Evolutionary conservation across 1,140 invertebrate genomes (phyloP), one percentile per base, ranked within the genome.

Genomic region (Luehdorfia chinensis): DNA sequence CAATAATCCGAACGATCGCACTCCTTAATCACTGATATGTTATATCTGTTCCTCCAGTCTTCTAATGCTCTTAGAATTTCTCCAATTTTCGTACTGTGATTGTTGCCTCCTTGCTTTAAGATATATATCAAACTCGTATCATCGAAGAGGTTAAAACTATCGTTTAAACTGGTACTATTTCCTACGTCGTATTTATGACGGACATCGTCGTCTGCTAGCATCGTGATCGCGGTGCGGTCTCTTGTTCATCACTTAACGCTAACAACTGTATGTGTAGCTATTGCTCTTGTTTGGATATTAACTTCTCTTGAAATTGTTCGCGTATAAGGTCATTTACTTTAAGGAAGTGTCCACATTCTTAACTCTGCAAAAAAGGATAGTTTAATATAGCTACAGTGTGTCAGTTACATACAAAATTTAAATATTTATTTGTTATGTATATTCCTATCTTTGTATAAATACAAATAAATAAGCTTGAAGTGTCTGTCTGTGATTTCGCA

Each of bases 1-100:
- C 81, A 85, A 54, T 85, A 83, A 36, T 78, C 74, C 1, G 71
- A 67, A 4, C 59, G 62, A 19, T 77, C 68, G 45, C 76, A 83
- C 59, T 79, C 74, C 25, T 76, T 79, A 2, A 70, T 55, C 3
- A 75, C 59, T 3, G 78, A 74, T 27, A 81, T 77, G 46, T 83
- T 81, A 43, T 72, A 77, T 57, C 60, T 73, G 28, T 55, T 80
- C 13, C 75, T 55, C 57, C 63, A 67, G 44, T 68, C 68, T 36
- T 79, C 75, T 9, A 85, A 44, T 5, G 56, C 66, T 48, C 57
- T 64, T 7, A 85, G 43, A 2, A 69, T 62, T 30, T 81, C 74
- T 14, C 61, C 70, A 7, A 85, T 65, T 47, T 65, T 78, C 2
- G 56, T 50, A 9, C 59, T 79, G 23, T 73, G 59, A 39, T 85